phyloP scores from a whole-genome alignment of 92 coral and sea anemone genomes.

The Meandrina meandrites region DNA sequence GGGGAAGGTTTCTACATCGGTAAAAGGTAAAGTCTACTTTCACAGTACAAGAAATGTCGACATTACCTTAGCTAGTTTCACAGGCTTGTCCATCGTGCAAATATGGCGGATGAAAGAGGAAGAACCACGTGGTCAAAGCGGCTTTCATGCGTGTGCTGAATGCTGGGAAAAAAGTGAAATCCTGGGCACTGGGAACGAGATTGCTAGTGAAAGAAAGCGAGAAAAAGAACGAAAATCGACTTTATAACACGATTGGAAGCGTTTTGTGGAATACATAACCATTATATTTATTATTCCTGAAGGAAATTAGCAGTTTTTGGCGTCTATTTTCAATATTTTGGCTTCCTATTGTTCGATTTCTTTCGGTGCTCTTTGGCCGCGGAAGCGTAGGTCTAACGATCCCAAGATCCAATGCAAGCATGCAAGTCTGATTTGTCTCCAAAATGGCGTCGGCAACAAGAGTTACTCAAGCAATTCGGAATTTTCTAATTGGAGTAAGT shows the following conservation, averaged over 20 bases:
- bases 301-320: not conserved
- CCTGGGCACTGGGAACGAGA: not conserved
- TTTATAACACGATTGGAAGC: not conserved
- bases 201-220: not conserved
- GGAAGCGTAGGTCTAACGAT: not conserved
- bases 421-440: slow-evolving; percentile 19
- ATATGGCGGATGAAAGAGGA: slow-evolving; percentile 89
- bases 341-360: not conserved
- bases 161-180: slow-evolving; percentile 8
- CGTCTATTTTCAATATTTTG: not conserved
- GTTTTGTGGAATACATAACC: not conserved
- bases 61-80: slow-evolving; percentile 92
- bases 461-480: slow-evolving; percentile 65
- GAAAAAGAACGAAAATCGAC: not conserved
- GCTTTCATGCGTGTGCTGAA: slow-evolving; percentile 38
- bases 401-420: slow-evolving; percentile 42
- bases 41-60: slow-evolving; percentile 8
- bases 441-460: slow-evolving; percentile 92
- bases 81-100: slow-evolving; percentile 94
- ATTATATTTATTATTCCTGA: not conserved
- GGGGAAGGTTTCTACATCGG: not conserved
- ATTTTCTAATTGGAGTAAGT: slow-evolving; percentile 83
- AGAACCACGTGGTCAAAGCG: slow-evolving; percentile 82
- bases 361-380: not conserved
- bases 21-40: not conserved